Base-by-base conservation (phyloP, 2,113 vertebrate genomes). In the Beaufortia kweichowensis region DNA sequence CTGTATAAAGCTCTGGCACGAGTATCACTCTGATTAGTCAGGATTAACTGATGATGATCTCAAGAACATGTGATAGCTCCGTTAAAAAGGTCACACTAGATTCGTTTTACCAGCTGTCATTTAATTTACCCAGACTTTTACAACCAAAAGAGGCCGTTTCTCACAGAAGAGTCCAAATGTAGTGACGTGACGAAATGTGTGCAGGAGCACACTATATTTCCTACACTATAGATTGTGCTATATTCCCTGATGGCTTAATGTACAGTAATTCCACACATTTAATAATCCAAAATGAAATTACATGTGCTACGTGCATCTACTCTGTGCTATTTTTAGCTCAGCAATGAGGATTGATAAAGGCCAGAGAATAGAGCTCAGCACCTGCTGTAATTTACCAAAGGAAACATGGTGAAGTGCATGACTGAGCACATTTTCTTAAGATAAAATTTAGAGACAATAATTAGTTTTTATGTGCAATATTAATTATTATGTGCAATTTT, bases 41-140 rank as follows among this genome's bases (percentile, higher is more conserved):
- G 88, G 89, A 88, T 91, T 90, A 92, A 39, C 8, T 4, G 88
- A 89, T 84, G 86, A 92, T 91, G 87, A 88, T 91, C 86, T 85
- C 91, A 92, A 84, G 84, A 82, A 81, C 87, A 91, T 89, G 82
- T 78, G 89, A 91, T 79, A 85, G 86, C 84, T 83, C 85, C 85
- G 82, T 89, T 87, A 89, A 88, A 92, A 93, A 94, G 92, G 91
- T 94, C 92, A 93, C 81, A 77, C 78, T 55, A 56, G 77, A 89
- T 91, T 93, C 90, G 86, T 79, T 91, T 93, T 89, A 87, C 87
- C 90, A 91, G 88, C 91, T 92, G 90, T 88, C 88, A 82, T 85
- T 89, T 86, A 91, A 92, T 83, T 64, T 84, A 53, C 87, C 66
- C 82, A 87, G 63, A 77, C 66, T 24, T 76, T 63, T 50, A 29